phyloP scores from a whole-genome alignment of 2,797 vertebrate species.

The Naso thynnoides region DNA sequence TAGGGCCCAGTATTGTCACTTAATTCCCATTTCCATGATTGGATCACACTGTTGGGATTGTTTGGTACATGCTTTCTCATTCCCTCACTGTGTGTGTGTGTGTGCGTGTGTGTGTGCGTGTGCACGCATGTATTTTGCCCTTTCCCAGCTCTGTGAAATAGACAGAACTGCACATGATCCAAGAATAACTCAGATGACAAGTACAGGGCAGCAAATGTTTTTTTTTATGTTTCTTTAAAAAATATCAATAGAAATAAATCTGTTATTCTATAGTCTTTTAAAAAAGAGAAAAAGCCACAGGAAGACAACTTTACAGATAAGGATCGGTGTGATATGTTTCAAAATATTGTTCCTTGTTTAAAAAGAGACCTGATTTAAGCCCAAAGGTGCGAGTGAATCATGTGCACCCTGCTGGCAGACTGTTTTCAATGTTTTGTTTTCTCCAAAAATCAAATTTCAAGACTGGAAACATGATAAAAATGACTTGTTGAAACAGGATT shows the following conservation, averaged over 20 bases:
- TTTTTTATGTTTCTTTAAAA: slow-evolving; percentile 21
- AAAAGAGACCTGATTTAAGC: slow-evolving; percentile 23
- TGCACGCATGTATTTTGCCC: slow-evolving; percentile 48
- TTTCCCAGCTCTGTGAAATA: slow-evolving; percentile 58
- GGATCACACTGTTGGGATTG: slow-evolving; percentile 29
- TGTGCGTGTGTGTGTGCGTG: slow-evolving; percentile 42
- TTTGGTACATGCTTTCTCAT: not conserved
- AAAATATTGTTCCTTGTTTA: slow-evolving; percentile 20
- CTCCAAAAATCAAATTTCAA: slow-evolving; percentile 22
- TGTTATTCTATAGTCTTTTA: slow-evolving; percentile 30
- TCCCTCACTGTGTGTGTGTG: not conserved
- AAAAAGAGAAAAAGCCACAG: slow-evolving; percentile 26
- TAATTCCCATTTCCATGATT: slow-evolving; percentile 45
- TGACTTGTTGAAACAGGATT: slow-evolving; percentile 35
- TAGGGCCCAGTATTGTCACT: slow-evolving; percentile 30
- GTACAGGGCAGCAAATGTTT: slow-evolving; percentile 69
- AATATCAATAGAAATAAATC: slow-evolving; percentile 40
- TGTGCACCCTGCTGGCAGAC: slow-evolving; percentile 11
- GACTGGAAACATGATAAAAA: slow-evolving; percentile 40
- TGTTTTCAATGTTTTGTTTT: slow-evolving; percentile 50
- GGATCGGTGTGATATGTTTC: slow-evolving; percentile 14
- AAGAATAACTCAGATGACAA: slow-evolving; percentile 62
- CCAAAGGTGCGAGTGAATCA: slow-evolving; percentile 19
- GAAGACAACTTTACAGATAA: slow-evolving; percentile 19
- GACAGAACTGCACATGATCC: slow-evolving; percentile 55